A percentile compares a stretch with the other conserved stretches of the same genome.
These are phyloP conservation scores for Aplochiton taeniatus DNA, from an alignment of 2,797 vertebrate genomes.

Conservation along the genomic window DNA sequence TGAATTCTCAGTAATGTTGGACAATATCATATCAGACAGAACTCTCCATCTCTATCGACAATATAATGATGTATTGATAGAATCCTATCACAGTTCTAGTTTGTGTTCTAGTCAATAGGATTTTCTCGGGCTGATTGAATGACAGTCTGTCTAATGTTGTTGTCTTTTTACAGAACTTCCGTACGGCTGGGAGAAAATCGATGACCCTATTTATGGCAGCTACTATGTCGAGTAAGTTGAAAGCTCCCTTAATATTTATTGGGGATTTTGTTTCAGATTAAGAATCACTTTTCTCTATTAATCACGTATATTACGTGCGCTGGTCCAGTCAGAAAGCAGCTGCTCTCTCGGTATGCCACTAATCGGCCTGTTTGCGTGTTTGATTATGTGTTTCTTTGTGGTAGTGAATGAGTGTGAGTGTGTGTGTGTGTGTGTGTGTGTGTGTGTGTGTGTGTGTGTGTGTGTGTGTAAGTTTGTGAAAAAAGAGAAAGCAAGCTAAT, in stretches of 20 bases:
- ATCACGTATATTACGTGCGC: slow-evolving; percentile 54
- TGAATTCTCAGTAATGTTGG: slow-evolving; percentile 1
- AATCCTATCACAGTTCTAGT: slow-evolving; percentile 11
- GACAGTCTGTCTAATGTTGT: slow-evolving; percentile 66
- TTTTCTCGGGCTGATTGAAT: slow-evolving; percentile 12
- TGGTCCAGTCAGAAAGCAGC: slow-evolving; percentile 31
- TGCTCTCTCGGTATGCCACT: slow-evolving; percentile 29
- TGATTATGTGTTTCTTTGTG: slow-evolving; percentile 21
- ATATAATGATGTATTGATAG: slow-evolving; percentile 18
- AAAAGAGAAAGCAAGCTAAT: too few relatives aligned
- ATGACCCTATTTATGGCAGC: slow-evolving; percentile 98
- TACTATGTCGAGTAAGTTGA: slow-evolving; percentile 99
- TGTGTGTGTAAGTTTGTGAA: not conserved
- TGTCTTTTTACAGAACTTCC: slow-evolving; percentile 94
- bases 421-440: not conserved
- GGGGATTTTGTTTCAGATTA: too few relatives aligned
- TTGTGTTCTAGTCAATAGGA: slow-evolving; percentile 35
- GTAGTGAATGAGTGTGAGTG: slow-evolving; percentile 1
- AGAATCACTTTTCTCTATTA: slow-evolving; percentile 50
- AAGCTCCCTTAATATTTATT: slow-evolving; percentile 71
- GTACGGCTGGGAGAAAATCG: slow-evolving; percentile 99
- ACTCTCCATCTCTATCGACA: not conserved
- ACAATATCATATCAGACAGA: slow-evolving; percentile 2
- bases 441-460: not conserved
- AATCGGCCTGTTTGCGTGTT: slow-evolving; percentile 28